phyloP scores from a whole-genome alignment of 2,113 vertebrate species.

The Falcunculus frontatus region DNA sequence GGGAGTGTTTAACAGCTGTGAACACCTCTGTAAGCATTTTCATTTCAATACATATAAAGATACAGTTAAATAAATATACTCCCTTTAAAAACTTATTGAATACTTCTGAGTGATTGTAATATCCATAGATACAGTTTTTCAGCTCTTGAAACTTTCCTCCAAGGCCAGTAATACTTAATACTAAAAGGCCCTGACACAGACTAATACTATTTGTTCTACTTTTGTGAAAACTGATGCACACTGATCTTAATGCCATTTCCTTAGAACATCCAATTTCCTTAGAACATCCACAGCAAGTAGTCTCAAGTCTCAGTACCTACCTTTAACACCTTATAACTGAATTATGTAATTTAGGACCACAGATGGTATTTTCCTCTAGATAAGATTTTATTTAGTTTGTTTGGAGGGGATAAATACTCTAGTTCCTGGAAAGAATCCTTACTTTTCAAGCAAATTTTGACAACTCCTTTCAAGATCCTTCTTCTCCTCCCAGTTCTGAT shows the following conservation, averaged over 20 bases:
- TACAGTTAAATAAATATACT: neutral
- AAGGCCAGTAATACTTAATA: neutral
- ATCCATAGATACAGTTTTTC: neutral
- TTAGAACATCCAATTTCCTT: neutral
- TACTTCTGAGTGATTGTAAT: neutral
- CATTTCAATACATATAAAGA: neutral
- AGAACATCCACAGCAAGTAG: neutral
- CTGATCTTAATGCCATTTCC: neutral
- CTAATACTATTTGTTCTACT: neutral
- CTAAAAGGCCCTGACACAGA: neutral
- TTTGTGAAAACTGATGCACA: neutral
- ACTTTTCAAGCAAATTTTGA: neutral
- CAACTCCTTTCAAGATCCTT: neutral
- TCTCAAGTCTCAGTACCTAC: neutral
- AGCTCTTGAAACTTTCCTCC: neutral
- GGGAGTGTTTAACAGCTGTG: neutral
- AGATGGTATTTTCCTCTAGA: neutral
- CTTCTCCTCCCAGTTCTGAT: neutral
- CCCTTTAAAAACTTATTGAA: neutral
- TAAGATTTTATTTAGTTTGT: neutral
- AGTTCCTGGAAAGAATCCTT: neutral
- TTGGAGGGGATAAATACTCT: neutral
- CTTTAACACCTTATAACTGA: neutral
- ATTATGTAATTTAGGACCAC: neutral
- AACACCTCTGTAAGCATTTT: neutral